Conservation (phyloP, 1,140 invertebrate species). For the Drosophila ogumai region DNA sequence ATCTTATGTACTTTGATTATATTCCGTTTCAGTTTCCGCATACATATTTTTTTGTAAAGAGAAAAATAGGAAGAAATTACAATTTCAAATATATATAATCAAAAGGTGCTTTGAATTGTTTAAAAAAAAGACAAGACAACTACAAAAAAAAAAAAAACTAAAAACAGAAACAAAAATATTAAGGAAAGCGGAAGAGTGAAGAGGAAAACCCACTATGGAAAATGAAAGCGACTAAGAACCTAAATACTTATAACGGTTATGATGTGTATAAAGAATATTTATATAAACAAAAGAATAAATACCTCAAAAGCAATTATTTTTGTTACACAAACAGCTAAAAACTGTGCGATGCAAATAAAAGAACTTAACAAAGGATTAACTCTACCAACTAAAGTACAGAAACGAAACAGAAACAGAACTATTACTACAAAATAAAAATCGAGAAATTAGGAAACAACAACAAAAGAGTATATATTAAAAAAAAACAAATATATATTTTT, state of each 20-base stretch:
- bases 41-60: conserved; percentile 37
- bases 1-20: conserved; percentile 65
- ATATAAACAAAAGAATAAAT: conserved; percentile 81
- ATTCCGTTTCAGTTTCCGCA: conserved; percentile 56
- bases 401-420: conserved; percentile 33
- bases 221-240: conserved; percentile 68
- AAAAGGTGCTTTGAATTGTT: conserved; percentile 84
- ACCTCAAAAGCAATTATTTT: conserved; percentile 85
- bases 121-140: conserved; percentile 79
- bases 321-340: conserved; percentile 73
- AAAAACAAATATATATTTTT: conserved; percentile 49
- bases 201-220: conserved; percentile 60
- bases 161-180: conserved; percentile 25
- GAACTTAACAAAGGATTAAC: conserved; percentile 52
- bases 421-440: conserved; percentile 45
- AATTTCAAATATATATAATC: conserved; percentile 83
- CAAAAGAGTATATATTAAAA: conserved; percentile 49
- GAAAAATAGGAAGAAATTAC: conserved; percentile 49
- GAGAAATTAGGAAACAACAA: conserved; percentile 48
- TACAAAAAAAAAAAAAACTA: conserved; percentile 35
- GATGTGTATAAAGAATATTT: conserved; percentile 77
- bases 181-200: conserved; percentile 29
- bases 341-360: conserved; percentile 54
- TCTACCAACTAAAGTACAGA: conserved; percentile 60
- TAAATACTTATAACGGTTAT: conserved; percentile 76